These are phyloP conservation scores for Frankliniella intonsa DNA, from an alignment of 2,888 invertebrate genomes.

Conservation along the genomic window DNA sequence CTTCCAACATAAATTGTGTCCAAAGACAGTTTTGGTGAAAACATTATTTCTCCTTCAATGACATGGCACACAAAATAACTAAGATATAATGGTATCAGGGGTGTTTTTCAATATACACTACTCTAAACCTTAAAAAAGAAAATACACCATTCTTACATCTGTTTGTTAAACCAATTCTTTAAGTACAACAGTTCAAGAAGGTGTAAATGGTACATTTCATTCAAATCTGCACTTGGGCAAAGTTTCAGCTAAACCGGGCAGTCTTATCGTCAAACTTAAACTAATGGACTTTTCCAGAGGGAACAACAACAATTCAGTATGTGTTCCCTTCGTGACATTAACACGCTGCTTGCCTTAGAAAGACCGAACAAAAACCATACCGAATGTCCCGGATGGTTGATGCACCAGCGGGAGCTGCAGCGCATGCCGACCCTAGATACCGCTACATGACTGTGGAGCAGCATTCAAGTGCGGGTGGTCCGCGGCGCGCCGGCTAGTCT, in stretches of 20 bases:
- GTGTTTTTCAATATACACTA: neutral
- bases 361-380: neutral
- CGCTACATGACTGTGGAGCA: too few species aligned
- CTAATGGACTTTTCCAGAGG: neutral
- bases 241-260: neutral
- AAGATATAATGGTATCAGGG: neutral
- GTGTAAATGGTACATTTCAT: neutral
- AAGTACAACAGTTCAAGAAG: neutral
- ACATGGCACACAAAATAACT: conserved; percentile 9
- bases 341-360: neutral
- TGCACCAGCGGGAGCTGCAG: too few species aligned
- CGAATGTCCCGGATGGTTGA: neutral
- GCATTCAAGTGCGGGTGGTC: too few species aligned
- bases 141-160: neutral
- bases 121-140: too few species aligned
- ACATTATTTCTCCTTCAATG: neutral
- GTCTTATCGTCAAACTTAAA: neutral
- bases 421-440: too few species aligned
- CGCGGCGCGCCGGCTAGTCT: too few species aligned
- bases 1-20: neutral
- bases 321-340: neutral
- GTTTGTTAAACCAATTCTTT: neutral
- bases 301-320: neutral
- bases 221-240: neutral
- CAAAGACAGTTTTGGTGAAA: neutral